These are phyloP conservation scores for Sisor rabdophorus DNA, from an alignment of 2,113 vertebrate species.

Conservation along the genomic window DNA sequence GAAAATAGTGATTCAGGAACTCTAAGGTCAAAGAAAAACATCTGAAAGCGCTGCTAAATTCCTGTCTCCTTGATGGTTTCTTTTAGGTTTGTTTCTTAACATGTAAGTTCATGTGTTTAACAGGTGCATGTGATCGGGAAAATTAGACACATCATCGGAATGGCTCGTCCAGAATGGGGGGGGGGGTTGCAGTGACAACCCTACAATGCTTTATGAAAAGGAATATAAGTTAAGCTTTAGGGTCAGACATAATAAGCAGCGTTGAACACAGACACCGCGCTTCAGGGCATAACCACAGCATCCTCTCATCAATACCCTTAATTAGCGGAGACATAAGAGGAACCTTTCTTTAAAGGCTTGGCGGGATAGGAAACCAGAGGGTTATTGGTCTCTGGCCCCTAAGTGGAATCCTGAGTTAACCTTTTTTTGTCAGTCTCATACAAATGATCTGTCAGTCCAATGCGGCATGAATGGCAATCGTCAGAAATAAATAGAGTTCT, in stretches of 20 bases:
- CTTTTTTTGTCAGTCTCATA: constrained; percentile 12
- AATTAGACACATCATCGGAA: constrained; percentile 14
- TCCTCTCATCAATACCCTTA: constrained; percentile 21
- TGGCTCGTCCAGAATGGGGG: constrained; percentile 7
- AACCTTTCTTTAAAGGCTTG: constrained; percentile 8
- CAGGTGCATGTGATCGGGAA: constrained; percentile 1
- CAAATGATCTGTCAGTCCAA: constrained; percentile 23
- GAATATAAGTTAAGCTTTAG: background rate
- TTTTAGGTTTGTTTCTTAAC: background rate
- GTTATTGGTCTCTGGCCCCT: constrained; percentile 22
- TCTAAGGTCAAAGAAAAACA: constrained; percentile 1
- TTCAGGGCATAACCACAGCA: constrained; percentile 27
- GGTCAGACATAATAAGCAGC: constrained; percentile 20
- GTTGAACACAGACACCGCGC: constrained; percentile 20
- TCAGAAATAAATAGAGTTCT: constrained; percentile 20
- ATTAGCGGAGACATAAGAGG: constrained; percentile 41
- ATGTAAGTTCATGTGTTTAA: background rate
- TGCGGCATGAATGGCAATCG: constrained; percentile 16
- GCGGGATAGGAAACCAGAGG: constrained; percentile 20
- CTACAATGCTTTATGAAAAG: background rate
- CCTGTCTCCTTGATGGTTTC: background rate
- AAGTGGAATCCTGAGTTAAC: constrained; percentile 33
- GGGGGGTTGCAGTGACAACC: too few species aligned
- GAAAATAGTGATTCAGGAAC: constrained; percentile 26
- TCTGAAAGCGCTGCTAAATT: constrained; percentile 9